Conservation (phyloP, 2,113 vertebrate species). For the Conger conger region DNA sequence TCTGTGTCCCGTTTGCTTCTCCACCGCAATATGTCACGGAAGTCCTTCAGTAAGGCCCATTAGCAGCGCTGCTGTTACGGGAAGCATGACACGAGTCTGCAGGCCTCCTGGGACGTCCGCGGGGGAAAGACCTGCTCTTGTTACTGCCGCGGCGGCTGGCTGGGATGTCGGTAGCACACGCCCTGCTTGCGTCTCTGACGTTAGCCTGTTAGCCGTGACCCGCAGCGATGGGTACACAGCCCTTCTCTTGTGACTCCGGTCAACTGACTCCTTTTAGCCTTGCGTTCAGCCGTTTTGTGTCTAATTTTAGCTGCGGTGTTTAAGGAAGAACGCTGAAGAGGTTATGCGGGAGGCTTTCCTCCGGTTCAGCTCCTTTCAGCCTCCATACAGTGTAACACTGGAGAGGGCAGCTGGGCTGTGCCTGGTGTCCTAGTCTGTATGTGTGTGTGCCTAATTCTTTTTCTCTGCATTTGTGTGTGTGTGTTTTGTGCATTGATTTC, state of each 20-base stretch:
- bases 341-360: neutral
- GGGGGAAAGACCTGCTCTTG: too few species aligned
- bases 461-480: too few species aligned
- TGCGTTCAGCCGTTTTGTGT: neutral
- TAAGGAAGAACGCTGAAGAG: neutral
- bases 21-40: too few species aligned
- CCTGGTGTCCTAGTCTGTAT: neutral
- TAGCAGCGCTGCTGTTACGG: neutral
- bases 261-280: constrained; percentile 3
- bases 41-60: neutral
- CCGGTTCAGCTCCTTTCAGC: neutral
- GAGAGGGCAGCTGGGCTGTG: neutral
- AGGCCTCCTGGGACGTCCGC: neutral
- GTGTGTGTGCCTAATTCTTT: neutral
- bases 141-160: neutral
- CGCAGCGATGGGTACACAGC: neutral
- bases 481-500: neutral
- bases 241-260: neutral
- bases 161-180: neutral
- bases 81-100: neutral
- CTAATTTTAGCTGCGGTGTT: neutral
- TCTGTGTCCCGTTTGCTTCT: neutral
- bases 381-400: neutral
- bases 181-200: neutral
- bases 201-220: neutral